Base-by-base conservation (phyloP, 1,140 invertebrate species). In the Nasonia longicornis region DNA sequence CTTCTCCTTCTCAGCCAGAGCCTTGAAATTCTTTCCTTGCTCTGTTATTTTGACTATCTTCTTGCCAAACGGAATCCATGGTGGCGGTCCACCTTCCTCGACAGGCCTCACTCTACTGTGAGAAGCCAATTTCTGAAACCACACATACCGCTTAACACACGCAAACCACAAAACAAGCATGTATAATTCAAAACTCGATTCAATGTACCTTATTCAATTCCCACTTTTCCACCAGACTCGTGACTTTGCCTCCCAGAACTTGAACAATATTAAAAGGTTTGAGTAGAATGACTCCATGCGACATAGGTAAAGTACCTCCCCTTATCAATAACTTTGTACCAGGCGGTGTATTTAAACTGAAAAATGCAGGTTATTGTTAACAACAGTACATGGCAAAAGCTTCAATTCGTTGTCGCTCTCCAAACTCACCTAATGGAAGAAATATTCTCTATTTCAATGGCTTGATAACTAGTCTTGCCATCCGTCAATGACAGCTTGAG, bases 51-150 rank as follows among this genome's bases (percentile, higher is more conserved):
- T 93, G 63, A 94, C 87, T 42, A 95, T 93, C 87, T 94, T 94
- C 86, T 96, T 94, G 1, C 96, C 97, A 92, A 98, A 98, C 66
- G 96, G 95, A 83, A 97, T 96, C 96, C 96, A 98, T 67, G 95
- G 95, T 64, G 96, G 96, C n/a, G 95, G 95, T 2, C 95, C 94
- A 82, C 95, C 94, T 86, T 96, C 94, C 63, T 92, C 93, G 1
- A 93, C 90, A 74, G 89, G 85, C 84, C 91, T 84, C 58, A 85
- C 92, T 89, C 93, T 93, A 83, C 92, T 94, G 85, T 95, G 95
- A 83, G 93, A 94, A 4, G 95, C 94, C 78, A 97, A 91, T 90
- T 93, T 95, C 93, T 94, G 69, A 35, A 87, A 83, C 73, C 38
- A 12, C 31, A 26, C 7, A 16, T 42, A 76, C 12, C 7, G 1